Conservation (phyloP, 2,797 vertebrate species). For the Coracias cyanogaster region DNA sequence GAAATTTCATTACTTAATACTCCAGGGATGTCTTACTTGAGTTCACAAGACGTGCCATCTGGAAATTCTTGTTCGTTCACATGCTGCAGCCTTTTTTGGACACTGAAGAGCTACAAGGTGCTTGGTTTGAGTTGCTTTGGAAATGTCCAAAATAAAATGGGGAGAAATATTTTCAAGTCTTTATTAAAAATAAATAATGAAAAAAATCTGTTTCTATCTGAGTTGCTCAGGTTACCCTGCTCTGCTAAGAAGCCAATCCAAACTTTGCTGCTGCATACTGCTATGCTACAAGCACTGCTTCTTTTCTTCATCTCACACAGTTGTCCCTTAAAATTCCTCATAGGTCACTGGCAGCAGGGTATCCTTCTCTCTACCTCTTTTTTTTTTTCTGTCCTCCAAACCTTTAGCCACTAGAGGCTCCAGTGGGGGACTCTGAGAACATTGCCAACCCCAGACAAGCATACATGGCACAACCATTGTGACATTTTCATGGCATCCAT, state of each 20-base stretch:
- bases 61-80: conserved; percentile 54
- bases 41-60: conserved; percentile 8
- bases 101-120: conserved; percentile 2
- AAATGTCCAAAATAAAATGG: conserved; percentile 2
- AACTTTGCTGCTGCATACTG: background rate
- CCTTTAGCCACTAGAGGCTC: background rate
- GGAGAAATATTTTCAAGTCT: background rate
- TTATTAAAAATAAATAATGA: background rate
- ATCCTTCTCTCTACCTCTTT: background rate
- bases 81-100: conserved; percentile 49
- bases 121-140: conserved; percentile 11
- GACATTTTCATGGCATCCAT: accelerated
- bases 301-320: background rate
- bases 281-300: background rate
- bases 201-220: background rate
- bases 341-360: background rate
- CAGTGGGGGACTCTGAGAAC: background rate
- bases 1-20: conserved; percentile 58
- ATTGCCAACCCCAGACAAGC: accelerated
- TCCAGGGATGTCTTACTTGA: conserved; percentile 37
- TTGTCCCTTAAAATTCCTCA: background rate
- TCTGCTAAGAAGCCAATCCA: background rate
- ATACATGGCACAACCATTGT: accelerated
- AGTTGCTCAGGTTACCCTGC: background rate
- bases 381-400: background rate